Evolutionary conservation across 2,113 vertebrate genomes (phyloP).

Genomic region (Riparia riparia): DNA sequence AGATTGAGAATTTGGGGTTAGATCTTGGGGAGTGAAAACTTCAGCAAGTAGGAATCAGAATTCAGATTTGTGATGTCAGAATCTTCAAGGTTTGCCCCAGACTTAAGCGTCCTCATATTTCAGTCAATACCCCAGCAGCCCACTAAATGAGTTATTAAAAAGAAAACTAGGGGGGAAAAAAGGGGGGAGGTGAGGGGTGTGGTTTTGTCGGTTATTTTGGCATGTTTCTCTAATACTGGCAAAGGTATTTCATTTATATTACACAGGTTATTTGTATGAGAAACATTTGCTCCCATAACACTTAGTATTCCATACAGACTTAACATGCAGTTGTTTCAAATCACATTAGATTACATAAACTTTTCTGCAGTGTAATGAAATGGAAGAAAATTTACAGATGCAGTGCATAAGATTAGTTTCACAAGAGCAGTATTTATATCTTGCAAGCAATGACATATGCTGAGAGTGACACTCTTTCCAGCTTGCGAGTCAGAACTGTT

Average conservation of each 20-base stretch:
- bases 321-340: slow-evolving; percentile 9
- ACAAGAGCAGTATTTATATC: background rate
- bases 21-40: background rate
- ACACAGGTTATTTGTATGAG: background rate
- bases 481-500: background rate
- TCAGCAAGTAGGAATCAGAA: background rate
- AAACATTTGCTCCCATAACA: background rate
- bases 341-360: slow-evolving; percentile 14
- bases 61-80: background rate
- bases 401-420: slow-evolving; percentile 25
- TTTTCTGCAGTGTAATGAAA: slow-evolving; percentile 32
- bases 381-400: background rate
- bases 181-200: rapidly evolving
- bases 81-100: background rate
- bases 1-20: background rate
- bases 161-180: background rate
- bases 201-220: background rate
- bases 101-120: background rate
- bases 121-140: background rate
- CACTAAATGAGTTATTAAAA: background rate
- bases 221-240: background rate
- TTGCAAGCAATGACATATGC: slow-evolving; percentile 8
- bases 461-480: background rate
- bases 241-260: background rate
- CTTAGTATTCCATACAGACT: background rate